Evolutionary conservation across 2,888 invertebrate genomes (phyloP), one percentile per base, ranked within the genome.

Genomic region (Temnothorax ravouxi): DNA sequence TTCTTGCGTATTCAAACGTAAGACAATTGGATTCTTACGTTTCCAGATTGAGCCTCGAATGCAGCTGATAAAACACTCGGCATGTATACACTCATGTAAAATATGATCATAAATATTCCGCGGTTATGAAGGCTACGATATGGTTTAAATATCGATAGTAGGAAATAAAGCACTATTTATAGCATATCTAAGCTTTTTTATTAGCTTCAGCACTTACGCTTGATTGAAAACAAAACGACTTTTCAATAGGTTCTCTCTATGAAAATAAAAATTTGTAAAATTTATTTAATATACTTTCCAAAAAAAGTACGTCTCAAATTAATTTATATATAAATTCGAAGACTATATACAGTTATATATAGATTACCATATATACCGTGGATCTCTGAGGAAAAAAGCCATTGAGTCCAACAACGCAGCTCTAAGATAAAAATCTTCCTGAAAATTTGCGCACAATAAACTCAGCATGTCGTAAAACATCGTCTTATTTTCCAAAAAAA

Each of bases 101-200:
- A 59, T 72, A 6, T 18, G 41, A 54, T 54, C 54, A n/a, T 69
- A 56, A 56, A 59, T 3, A 18, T 50, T 54, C 15, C 50, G 50
- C 18, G 29, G 11, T 18, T 77, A 18, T n/a, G 69, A 47, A 56
- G 21, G 34, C n/a, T 44, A 21, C 21, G 44, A 69, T 67, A 67
- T 18, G 69, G n/a, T 34, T 56, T 77, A 56, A n/a, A 34, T 56
- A 77, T 69, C 64, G n/a, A 34, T 6, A 34, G 34, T 18, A 34
- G 34, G 15, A 76, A 76, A 38, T 13, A 54, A 25, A 67, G 3
- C 25, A n/a, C 25, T 67, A n/a, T n/a, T n/a, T n/a, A 66, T 13
- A 21, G n/a, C 25, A 4, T 52, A 76, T 52, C 66, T 38, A 21
- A 64, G 11, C n/a, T 44, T 5, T 71, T 71, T 66, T 76, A 29